These are phyloP conservation scores for Ameiurus melas DNA, from an alignment of 2,113 vertebrate species.

Conservation along the genomic window DNA sequence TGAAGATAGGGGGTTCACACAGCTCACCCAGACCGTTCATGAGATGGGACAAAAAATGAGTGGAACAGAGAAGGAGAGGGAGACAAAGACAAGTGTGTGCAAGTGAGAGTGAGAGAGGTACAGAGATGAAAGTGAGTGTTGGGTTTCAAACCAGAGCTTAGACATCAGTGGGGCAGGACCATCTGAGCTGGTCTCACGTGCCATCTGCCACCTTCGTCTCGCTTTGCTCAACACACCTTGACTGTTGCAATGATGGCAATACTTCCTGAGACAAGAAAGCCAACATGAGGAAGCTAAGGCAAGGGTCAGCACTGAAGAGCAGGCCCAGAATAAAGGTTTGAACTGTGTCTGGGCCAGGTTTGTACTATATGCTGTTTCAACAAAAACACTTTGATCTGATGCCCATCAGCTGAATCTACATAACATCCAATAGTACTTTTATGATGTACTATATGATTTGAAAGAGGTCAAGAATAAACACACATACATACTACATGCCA, in stretches of 20 bases:
- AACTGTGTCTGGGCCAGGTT: neutral
- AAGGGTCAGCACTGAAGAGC: conserved; percentile 22
- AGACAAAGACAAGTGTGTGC: conserved; percentile 25
- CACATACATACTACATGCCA: neutral
- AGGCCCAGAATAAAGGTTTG: conserved; percentile 1
- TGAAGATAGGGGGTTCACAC: conserved; percentile 64
- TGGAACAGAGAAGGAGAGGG: conserved; percentile 39
- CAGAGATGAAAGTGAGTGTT: conserved; percentile 56
- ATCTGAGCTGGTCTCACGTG: conserved; percentile 76
- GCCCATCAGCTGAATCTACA: neutral
- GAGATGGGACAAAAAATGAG: conserved; percentile 16
- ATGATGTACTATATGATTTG: neutral
- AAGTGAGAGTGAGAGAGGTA: conserved; percentile 26
- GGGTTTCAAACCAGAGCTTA: conserved; percentile 71
- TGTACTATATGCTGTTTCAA: neutral
- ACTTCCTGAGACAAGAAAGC: conserved; percentile 60
- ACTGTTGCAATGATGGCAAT: conserved; percentile 68
- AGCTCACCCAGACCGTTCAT: conserved; percentile 68
- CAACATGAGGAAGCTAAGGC: conserved; percentile 6
- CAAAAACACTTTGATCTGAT: neutral
- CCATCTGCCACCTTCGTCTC: conserved; percentile 78
- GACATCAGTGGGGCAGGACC: conserved; percentile 70
- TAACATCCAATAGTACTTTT: too few species aligned
- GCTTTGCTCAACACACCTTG: conserved; percentile 75
- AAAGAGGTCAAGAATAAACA: neutral